Percentiles rank a stretch among this genome's conserved stretches.
These are phyloP conservation scores for Calliopsis andreniformis DNA, from an alignment of 1,140 invertebrate species.

Conservation along the genomic window DNA sequence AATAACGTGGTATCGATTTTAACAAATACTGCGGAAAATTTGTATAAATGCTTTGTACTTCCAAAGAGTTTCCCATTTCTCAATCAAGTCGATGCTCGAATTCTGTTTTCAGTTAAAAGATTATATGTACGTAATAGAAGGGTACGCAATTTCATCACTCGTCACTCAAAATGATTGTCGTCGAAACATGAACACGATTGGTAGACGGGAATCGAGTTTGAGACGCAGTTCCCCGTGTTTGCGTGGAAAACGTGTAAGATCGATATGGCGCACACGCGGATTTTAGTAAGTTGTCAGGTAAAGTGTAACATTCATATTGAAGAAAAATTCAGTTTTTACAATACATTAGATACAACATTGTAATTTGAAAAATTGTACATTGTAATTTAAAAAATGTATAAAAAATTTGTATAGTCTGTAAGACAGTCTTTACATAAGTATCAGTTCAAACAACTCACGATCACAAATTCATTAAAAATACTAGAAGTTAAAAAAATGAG, in stretches of 20 bases:
- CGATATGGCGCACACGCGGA: not conserved
- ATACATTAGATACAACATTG: no score
- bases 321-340: no score
- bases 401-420: no score
- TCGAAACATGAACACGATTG: not conserved
- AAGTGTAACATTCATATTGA: no score
- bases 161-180: not conserved
- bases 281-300: no score
- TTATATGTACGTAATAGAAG: not conserved
- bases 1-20: not conserved
- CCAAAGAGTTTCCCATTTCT: not conserved
- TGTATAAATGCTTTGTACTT: not conserved
- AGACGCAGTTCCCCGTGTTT: not conserved
- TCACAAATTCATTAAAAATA: no score
- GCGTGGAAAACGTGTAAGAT: slow-evolving; percentile 3
- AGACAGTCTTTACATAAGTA: no score
- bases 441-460: no score
- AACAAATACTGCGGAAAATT: not conserved
- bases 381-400: no score
- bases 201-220: not conserved
- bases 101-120: not conserved
- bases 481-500: no score
- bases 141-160: not conserved
- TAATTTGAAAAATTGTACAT: no score
- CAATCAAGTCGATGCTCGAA: not conserved